A percentile compares a stretch with the other conserved stretches of the same genome.
Evolutionary conservation across 2,113 vertebrate species (phyloP).

Genomic region (Micromys minutus): DNA sequence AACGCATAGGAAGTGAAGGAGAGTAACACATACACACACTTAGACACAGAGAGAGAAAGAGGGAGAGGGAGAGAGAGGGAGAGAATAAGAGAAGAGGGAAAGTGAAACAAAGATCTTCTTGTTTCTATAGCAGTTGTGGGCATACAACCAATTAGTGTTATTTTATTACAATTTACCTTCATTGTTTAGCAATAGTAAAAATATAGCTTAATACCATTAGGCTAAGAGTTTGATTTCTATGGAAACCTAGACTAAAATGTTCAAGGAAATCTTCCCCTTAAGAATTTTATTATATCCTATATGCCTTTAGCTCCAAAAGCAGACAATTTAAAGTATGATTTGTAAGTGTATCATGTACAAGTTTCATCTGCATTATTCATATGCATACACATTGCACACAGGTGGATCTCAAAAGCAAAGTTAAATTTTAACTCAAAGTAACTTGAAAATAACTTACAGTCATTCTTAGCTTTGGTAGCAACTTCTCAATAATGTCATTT

Average conservation of each 20-base stretch:
- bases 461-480: neutral
- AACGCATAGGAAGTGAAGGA: neutral
- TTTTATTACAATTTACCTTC: neutral
- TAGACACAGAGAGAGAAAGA: neutral
- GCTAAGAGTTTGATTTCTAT: neutral
- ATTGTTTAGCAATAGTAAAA: neutral
- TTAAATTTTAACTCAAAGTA: neutral
- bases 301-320: neutral
- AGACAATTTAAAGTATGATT: neutral
- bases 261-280: neutral
- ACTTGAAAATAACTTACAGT: neutral
- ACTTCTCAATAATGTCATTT: neutral
- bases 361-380: neutral
- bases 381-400: too few species aligned
- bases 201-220: neutral
- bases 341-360: too few species aligned
- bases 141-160: neutral
- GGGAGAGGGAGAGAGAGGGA: neutral
- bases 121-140: neutral
- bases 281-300: neutral
- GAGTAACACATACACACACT: neutral
- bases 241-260: neutral
- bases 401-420: neutral
- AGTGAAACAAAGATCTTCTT: too few species aligned
- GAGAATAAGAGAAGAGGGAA: rapidly evolving